Base-by-base conservation (phyloP, 2,888 invertebrate genomes). In the Hirtodrosophila cameraria region DNA sequence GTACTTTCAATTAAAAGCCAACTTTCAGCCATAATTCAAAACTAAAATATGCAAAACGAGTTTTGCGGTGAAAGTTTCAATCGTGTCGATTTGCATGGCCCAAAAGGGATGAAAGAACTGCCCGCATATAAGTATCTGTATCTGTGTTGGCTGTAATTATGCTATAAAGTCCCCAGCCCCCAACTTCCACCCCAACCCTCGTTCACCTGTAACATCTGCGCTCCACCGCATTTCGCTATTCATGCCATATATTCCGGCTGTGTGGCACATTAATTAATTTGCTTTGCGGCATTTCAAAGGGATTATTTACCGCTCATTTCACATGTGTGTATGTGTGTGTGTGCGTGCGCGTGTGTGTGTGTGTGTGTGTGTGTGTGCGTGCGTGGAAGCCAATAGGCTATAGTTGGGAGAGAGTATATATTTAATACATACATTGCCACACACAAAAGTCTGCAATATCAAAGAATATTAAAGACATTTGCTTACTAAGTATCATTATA, bases 251-350 rank as follows among this genome's bases (percentile, higher is more conserved):
- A 88, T 89, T 86, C 82, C 78, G 87, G 72, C 88, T 87, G 89
- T 88, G 88, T 84, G 88, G 88, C 88, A 88, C 82, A 88, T 89
- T 89, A 88, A 88, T 88, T 88, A 88, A 88, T 88, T 88, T 89
- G 75, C 77, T 81, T 87, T 80, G 71, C 73, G 71, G 72, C 81
- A 88, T 87, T 88, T 85, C 76, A 86, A 81, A 89, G 88, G 89
- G 88, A 88, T 88, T 88, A 88, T 85, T 83, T 81, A 85, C 88
- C 74, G 72, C 83, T 76, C 79, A 87, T 74, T 80, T 76, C 73
- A 78, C 54, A 63, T 61, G 25, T 52, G 52, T 18, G 49, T 33
- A 38, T 30, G 43, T 13, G 9, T 8, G 16, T 18, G 15, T n/a
- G 7, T 16, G 27, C n/a, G n/a, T n/a, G n/a, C n/a, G n/a, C n/a